phyloP scores from a whole-genome alignment of 2,797 vertebrate genomes.

The Cossypha dichroa region DNA sequence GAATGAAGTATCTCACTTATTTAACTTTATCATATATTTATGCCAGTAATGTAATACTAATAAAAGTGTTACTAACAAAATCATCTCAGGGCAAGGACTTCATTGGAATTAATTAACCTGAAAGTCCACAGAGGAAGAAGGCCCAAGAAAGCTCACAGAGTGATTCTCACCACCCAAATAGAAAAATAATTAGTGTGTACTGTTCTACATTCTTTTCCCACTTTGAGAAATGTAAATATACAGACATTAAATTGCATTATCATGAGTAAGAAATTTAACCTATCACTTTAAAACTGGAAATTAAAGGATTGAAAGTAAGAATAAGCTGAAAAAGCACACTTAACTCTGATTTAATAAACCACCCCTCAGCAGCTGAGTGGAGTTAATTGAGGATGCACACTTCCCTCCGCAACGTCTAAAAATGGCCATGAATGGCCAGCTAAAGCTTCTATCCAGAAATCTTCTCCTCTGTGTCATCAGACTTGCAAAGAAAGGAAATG shows the following conservation, averaged over 20 bases:
- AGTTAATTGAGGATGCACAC: neutral
- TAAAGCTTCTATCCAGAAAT: neutral
- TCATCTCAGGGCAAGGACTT: neutral
- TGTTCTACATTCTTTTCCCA: neutral
- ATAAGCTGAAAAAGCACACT: neutral
- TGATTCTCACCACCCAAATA: neutral
- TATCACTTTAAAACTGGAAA: neutral
- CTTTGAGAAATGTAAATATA: neutral
- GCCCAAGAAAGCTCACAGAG: neutral
- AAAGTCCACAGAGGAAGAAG: neutral
- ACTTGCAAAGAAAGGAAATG: neutral
- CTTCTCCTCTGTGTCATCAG: neutral
- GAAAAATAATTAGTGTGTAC: neutral
- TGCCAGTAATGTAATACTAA: neutral
- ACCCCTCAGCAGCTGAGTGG: neutral
- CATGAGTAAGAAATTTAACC: neutral
- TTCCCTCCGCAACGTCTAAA: neutral
- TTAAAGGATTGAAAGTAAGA: neutral
- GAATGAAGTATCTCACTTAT: neutral
- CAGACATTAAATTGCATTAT: neutral
- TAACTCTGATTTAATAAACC: neutral
- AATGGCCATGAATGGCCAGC: neutral
- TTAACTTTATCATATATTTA: neutral
- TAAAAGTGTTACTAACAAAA: neutral
- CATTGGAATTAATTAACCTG: neutral